A percentile compares a stretch with the other conserved stretches of the same genome.
These are phyloP conservation scores for Eonycteris spelaea DNA, from an alignment of 2,113 vertebrate genomes.

Conservation along the genomic window DNA sequence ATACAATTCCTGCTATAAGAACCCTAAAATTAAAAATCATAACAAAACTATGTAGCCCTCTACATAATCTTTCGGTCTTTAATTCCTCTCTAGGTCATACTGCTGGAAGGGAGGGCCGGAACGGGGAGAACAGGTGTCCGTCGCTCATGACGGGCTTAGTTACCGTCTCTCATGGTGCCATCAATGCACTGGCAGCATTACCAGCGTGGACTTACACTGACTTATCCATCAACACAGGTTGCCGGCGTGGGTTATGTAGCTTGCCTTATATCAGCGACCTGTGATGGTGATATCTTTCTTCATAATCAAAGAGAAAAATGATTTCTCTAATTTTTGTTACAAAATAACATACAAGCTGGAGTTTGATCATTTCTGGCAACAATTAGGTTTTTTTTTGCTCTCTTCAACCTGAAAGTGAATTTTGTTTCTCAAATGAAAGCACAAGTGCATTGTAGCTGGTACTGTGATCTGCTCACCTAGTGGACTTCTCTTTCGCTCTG, in stretches of 20 bases:
- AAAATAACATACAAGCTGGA: background rate
- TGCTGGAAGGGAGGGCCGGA: background rate
- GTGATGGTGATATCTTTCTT: background rate
- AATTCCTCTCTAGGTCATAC: background rate
- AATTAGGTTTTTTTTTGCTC: background rate
- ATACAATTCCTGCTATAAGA: background rate
- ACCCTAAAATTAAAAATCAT: constrained; percentile 24
- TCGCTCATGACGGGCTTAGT: background rate
- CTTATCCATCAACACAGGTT: background rate
- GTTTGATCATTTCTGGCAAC: background rate
- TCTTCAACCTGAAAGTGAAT: background rate
- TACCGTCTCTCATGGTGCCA: background rate
- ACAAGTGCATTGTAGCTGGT: background rate
- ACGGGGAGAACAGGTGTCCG: background rate
- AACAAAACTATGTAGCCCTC: background rate
- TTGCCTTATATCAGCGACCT: background rate
- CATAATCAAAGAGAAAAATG: background rate
- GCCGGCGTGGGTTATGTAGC: too few species aligned
- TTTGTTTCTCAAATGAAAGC: background rate
- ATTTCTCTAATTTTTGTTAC: background rate
- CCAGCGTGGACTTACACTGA: background rate
- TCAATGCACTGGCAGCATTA: background rate
- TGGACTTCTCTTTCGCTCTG: background rate
- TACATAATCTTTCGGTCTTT: background rate
- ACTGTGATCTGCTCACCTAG: background rate